Base-by-base conservation (phyloP, 1,140 invertebrate genomes). In the Hylyphantes graminicola region DNA sequence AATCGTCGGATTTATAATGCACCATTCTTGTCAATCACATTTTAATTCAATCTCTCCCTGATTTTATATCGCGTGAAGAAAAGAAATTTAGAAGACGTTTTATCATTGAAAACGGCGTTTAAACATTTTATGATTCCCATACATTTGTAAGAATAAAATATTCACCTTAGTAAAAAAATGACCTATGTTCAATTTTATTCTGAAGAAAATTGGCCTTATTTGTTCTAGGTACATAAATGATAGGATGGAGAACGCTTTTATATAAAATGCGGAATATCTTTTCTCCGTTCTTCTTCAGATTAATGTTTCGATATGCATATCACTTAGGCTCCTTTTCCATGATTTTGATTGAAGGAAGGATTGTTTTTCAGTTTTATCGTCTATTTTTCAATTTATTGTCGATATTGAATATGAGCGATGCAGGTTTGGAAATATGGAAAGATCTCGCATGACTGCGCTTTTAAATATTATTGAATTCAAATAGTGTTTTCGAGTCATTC, bases 71-170 rank as follows among this genome's bases (percentile, higher is more conserved):
- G 55, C 74, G 74, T 76, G 74, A 59, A n/a, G 10, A 76, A 76
- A 76, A 76, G 59, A 17, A 76, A 76, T 63, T 76, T 76, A 63
- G 64, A 76, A 76, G 63, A 61, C 35, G 57, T 76, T 76, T 70
- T 19, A 70, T 76, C 54, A 55, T 21, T 13, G 55, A 74, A 59
- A 63, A 63, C n/a, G n/a, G 57, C 57, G 61, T 76, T 63, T 76
- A 48, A 76, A 61, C 64, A 19, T 76, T 63, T 76, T 35, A 76
- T 76, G 74, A n/a, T 59, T 76, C 64, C 57, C 59, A 35, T 61
- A 59, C 55, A 48, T 12, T 48, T 11, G 12, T 17, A 65, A 65
- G 11, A 61, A 65, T 12, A 21, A 35, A 35, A 35, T 35, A 35
- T 35, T 35, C 5, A 35, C 2, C 35, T 35, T 35, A 35, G 35